phyloP scores from a whole-genome alignment of 2,888 invertebrate genomes.

The Plagodis dolabraria region DNA sequence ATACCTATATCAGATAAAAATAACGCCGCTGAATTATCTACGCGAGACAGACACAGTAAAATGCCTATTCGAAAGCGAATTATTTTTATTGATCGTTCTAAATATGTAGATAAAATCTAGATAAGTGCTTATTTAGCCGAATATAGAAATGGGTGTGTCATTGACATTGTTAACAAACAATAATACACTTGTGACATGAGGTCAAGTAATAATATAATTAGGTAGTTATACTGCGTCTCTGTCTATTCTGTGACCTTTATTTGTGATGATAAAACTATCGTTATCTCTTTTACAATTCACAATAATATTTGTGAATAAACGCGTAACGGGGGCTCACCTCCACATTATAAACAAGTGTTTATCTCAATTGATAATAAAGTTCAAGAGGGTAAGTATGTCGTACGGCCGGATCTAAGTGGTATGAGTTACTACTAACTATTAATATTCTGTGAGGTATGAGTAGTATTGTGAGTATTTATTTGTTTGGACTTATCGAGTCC shows the following conservation, averaged over 20 bases:
- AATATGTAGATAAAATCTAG: too few species aligned
- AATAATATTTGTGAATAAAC: slow-evolving; percentile 23
- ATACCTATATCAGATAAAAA: background rate
- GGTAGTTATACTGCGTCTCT: too few species aligned
- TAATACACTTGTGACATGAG: too few species aligned
- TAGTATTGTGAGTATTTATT: background rate
- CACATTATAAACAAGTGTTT: slow-evolving; percentile 15
- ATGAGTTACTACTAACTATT: background rate
- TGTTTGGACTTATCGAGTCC: background rate
- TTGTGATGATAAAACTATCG: slow-evolving; percentile 2
- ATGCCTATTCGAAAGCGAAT: too few species aligned
- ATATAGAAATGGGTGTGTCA: too few species aligned
- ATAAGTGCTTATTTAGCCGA: too few species aligned
- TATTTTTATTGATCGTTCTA: too few species aligned
- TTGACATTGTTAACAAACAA: too few species aligned
- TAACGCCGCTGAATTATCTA: too few species aligned
- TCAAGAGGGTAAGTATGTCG: slow-evolving; percentile 19
- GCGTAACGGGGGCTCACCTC: slow-evolving; percentile 34
- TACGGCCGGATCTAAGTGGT: slow-evolving; percentile 9
- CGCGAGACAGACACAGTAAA: too few species aligned
- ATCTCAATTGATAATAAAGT: slow-evolving; percentile 28
- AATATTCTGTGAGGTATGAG: too few species aligned
- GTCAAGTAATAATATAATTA: too few species aligned
- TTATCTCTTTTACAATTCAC: slow-evolving; percentile 18
- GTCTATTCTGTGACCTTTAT: slow-evolving; percentile 11